These are phyloP conservation scores for Neodontobutis hainanensis DNA, from an alignment of 2,113 vertebrate genomes.

Conservation along the genomic window DNA sequence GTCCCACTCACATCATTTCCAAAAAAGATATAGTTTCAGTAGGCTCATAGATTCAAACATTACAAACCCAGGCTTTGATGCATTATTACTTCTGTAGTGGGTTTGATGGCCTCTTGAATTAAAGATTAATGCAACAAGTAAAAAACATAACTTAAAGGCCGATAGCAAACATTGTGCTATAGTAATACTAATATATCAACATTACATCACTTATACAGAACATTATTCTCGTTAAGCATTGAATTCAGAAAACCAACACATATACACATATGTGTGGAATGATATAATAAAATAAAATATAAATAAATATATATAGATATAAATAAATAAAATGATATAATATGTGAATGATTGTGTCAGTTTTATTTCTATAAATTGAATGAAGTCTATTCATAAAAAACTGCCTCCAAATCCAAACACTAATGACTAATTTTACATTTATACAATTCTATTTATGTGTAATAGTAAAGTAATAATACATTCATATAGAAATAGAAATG, in stretches of 20 bases:
- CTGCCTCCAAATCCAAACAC: too few species aligned
- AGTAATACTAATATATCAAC: neutral
- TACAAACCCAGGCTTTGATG: conserved; percentile 27
- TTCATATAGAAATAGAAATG: neutral
- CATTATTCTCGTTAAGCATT: neutral
- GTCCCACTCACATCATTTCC: conserved; percentile 72
- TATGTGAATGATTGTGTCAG: too few species aligned
- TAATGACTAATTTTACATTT: too few species aligned
- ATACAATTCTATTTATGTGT: too few species aligned
- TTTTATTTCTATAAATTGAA: too few species aligned
- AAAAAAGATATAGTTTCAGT: conserved; percentile 24
- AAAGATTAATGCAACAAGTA: conserved; percentile 49
- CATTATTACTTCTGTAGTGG: conserved; percentile 14
- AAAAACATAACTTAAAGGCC: conserved; percentile 25
- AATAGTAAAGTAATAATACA: too few species aligned
- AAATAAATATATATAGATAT: too few species aligned
- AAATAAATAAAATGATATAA: too few species aligned
- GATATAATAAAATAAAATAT: too few species aligned
- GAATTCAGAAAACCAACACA: too few species aligned
- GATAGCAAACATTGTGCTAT: conserved; percentile 12
- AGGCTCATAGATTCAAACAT: conserved; percentile 27
- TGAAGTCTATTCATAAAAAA: too few species aligned
- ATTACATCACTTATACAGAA: neutral
- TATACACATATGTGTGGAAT: too few species aligned
- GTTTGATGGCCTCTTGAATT: conserved; percentile 36